Evolutionary conservation across 2,888 invertebrate species (phyloP), one percentile per base, ranked within the genome.

Genomic region (Bombylius major): DNA sequence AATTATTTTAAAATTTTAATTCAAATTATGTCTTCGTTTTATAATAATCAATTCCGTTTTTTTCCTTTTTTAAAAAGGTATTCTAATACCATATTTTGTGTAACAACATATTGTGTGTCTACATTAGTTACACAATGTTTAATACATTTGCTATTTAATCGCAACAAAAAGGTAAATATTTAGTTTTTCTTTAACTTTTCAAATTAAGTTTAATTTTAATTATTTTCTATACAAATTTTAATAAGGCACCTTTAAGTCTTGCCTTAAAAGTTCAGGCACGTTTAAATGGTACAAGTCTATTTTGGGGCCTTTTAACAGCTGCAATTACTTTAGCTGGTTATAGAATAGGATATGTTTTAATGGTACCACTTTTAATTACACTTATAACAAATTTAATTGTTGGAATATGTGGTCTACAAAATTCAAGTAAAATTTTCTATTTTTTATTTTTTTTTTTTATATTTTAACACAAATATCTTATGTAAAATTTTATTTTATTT

Each of bases 251-350:
- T 23, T 53, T 69, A 7, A 69, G 69, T 59, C 56, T 69, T 42
- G 68, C 66, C 13, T 54, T 69, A 5, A 65, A 66, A 58, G 63
- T 67, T 0, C 69, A 69, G 54, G 66, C 67, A 6, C 64, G 68
- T 6, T 59, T 69, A 5, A 67, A 64, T 50, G 69, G 69, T 34
- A 66, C 66, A 1, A 66, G 62, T 39, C 60, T 69, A 31, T 66
- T 68, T 52, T 69, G 68, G 69, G 64, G 64, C 8, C 53, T 67
- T 8, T 53, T 68, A 8, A 63, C 65, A 44, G 63, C 66, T 5
- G 64, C 66, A 9, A 62, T 67, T 4, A 68, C 68, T 31, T 61
- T 66, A 5, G 64, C 65, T 5, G 66, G 66, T 5, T 65, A 67
- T 42, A 64, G 66, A 11, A 64, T 66, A 6, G 65, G 66, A 4